Base-by-base conservation (phyloP, 2,888 invertebrate genomes). In the Eristalis tenax region DNA sequence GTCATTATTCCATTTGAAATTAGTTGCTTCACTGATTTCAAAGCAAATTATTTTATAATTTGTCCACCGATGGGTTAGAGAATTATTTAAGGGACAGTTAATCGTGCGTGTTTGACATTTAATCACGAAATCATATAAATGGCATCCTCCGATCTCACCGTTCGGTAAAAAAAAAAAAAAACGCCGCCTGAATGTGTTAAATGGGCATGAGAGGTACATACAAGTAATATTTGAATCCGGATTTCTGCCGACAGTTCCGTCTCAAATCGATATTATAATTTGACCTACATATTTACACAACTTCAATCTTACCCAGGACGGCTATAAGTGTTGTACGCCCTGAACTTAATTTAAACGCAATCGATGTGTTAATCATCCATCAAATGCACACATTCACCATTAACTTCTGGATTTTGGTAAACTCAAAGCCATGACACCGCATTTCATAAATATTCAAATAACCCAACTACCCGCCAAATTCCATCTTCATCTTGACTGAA, bases 401-500 rank as follows among this genome's bases (percentile, higher is more conserved):
- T 50, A 50, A 18, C 50, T 50, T 50, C 18, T 50, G 18, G 50
- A 50, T 50, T 18, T 50, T 50, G 50, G 50, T 18, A 50, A 50
- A 18, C 50, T 10, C 18, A 50, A 26, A 18, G 18, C 50, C n/a
- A 18, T 50, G 50, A 50, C 50, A 10, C 18, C 5, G 64, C 64
- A 66, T 43, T 66, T n/a, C 43, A 59, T 61, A 40, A 61, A 40
- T 40, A 40, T 40, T 71, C 26, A 26, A 38, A 71, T 15, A 73
- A 22, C 56, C 18, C 18, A 50, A 50, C 59, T 28, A 59, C 59
- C 23, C 59, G 15, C 23, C 59, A 26, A 59, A 59, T 26, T 59
- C 4, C 64, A 22, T 22, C 22, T 64, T 32, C 32, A 18, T 13
- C 32, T 64, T 13, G 2, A 11, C 13, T n/a, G 3, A 61, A 61